Evolutionary conservation across 2,888 invertebrate genomes (phyloP).

Genomic region (Tenthredo livida): DNA sequence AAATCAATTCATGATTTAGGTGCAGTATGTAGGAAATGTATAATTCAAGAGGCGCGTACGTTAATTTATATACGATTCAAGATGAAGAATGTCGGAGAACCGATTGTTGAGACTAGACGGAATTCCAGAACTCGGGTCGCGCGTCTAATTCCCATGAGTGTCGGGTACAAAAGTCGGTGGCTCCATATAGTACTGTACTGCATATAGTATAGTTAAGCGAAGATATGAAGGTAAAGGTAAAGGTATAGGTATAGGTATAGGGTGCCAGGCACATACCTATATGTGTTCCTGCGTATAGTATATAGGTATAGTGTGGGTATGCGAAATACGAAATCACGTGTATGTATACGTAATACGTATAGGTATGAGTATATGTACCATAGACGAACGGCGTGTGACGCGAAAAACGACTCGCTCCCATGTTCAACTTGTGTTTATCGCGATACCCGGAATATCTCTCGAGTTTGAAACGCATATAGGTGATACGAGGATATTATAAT

Average conservation of each 20-base stretch:
- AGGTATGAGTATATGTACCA: conserved; percentile 35
- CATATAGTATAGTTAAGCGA: background rate
- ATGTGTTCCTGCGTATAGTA: background rate
- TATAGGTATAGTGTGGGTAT: background rate
- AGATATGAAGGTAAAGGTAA: background rate
- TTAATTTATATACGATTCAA: background rate
- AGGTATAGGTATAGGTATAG: too few relatives aligned
- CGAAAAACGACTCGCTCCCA: conserved; percentile 28
- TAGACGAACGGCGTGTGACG: conserved; percentile 33
- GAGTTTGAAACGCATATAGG: background rate
- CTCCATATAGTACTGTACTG: background rate
- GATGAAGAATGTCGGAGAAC: background rate
- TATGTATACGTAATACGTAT: conserved; percentile 47
- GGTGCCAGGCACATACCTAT: background rate
- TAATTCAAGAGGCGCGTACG: background rate
- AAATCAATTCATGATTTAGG: too few relatives aligned
- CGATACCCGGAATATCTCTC: conserved; percentile 31
- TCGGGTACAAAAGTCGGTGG: conserved; percentile 54
- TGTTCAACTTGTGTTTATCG: conserved; percentile 27
- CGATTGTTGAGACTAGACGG: background rate
- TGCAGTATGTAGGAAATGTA: too few relatives aligned
- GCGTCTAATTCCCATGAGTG: conserved; percentile 58
- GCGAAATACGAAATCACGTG: conserved; percentile 22
- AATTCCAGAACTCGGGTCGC: background rate
- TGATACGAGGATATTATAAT: too few relatives aligned